Base-by-base conservation (phyloP, 2,113 vertebrate genomes). In the Poeciliopsis retropinna region DNA sequence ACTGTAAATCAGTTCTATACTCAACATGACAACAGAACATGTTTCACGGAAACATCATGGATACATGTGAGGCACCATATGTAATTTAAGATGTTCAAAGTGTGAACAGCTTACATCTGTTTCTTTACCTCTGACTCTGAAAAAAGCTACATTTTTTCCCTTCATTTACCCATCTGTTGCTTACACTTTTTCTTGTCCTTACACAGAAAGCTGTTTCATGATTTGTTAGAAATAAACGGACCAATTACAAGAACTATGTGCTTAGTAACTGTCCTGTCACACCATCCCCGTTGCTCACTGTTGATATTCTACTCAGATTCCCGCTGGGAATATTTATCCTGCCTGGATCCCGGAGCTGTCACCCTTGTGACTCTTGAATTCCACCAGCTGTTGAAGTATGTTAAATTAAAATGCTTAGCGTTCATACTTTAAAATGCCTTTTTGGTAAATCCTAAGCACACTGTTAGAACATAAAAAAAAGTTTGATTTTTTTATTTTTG, bases 301-400 rank as follows among this genome's bases (percentile, higher is more conserved):
- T 34, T 41, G 61, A 75, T n/a, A 68, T 83, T 79, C 79, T 84
- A 37, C 77, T 84, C 84, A 82, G 71, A 63, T 84, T 86, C 78
- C 80, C 77, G 27, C 39, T 31, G 22, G 60, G 75, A 72, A 68
- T 83, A 75, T 72, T 75, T 72, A 64, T 60, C 73, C 57, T 72
- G 31, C 12, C 5, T 25, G 68, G 70, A 65, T 47, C 79, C 68
- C 63, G 65, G 41, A 68, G 77, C 37, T 74, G 27, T 34, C 22
- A 66, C 78, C 66, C 22, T 27, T 54, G 70, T 74, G 70, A 78
- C 83, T 81, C 47, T 37, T 72, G 15, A 41, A 67, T 29, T 27
- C 31, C 32, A 51, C 31, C 78, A 88, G 63, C 87, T 89, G 86
- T 34, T 84, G 69, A 73, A 81, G 84, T 66, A 63, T 75, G 78